Percentiles rank a stretch among this genome's conserved stretches.
Conservation (phyloP, 2,888 invertebrate species). For the Tetheella fluctuosa region DNA sequence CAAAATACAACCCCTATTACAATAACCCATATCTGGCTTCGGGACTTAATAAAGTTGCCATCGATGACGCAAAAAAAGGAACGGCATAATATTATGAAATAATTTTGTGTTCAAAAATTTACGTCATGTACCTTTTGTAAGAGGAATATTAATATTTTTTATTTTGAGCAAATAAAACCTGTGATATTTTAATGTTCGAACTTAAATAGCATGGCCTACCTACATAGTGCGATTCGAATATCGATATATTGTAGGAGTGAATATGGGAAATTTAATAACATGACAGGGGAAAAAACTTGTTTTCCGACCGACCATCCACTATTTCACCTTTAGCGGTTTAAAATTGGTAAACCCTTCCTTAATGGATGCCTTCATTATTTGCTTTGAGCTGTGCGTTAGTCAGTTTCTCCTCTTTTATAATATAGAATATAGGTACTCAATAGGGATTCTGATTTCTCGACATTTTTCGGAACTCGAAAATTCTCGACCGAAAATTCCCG, state of each 20-base stretch:
- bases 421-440: no score
- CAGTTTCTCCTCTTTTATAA: no score
- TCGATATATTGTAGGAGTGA: neutral
- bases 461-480: no score
- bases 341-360: no score
- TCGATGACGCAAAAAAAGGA: slow-evolving; percentile 41
- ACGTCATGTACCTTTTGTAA: no score
- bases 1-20: slow-evolving; percentile 42
- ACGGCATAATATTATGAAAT: slow-evolving; percentile 5
- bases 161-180: slow-evolving; percentile 28
- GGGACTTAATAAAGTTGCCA: slow-evolving; percentile 29
- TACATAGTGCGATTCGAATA: neutral
- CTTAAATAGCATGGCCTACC: neutral
- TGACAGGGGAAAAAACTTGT: no score
- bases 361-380: no score
- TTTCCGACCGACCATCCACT: no score
- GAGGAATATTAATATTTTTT: slow-evolving; percentile 7
- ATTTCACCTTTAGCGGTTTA: no score
- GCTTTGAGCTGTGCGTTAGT: no score
- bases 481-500: no score
- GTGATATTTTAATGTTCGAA: slow-evolving; percentile 15
- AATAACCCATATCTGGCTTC: slow-evolving; percentile 28
- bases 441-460: no score
- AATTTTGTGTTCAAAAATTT: slow-evolving; percentile 4
- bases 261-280: neutral